Percentiles rank a stretch among this genome's conserved stretches.
Conservation (phyloP, 2,888 invertebrate genomes). For the Morpho achilles region DNA sequence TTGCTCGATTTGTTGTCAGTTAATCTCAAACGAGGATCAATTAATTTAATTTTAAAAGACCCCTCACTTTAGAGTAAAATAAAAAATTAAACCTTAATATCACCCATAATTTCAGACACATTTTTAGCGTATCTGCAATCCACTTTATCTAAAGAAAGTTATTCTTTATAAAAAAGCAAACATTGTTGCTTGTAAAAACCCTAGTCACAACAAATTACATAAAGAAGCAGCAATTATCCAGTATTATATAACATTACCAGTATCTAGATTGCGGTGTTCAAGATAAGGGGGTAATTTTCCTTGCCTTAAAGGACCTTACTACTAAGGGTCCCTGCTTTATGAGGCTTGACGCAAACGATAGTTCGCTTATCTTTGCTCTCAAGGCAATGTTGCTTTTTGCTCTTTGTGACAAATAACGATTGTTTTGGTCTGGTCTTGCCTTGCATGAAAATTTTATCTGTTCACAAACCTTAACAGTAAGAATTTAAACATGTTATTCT, state of each 20-base stretch:
- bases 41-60: too few species aligned
- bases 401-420: constrained; percentile 21
- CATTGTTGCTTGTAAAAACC: too few species aligned
- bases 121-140: too few species aligned
- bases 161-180: background rate
- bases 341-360: constrained; percentile 19
- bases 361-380: constrained; percentile 23
- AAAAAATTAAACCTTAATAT: background rate
- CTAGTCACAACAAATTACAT: background rate
- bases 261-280: constrained; percentile 30
- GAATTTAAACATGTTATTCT: background rate
- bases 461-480: too few species aligned
- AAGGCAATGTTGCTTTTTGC: constrained; percentile 14
- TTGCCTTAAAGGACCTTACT: constrained; percentile 9
- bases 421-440: constrained; percentile 1
- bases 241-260: constrained; percentile 22
- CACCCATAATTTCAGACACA: too few species aligned
- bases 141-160: background rate
- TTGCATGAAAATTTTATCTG: background rate
- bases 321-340: constrained; percentile 26
- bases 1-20: too few species aligned
- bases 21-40: too few species aligned
- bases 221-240: constrained; percentile 28
- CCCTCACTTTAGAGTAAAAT: background rate
- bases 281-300: constrained; percentile 27